phyloP scores from a whole-genome alignment of 2,797 vertebrate species.

The Myripristis murdjan region DNA sequence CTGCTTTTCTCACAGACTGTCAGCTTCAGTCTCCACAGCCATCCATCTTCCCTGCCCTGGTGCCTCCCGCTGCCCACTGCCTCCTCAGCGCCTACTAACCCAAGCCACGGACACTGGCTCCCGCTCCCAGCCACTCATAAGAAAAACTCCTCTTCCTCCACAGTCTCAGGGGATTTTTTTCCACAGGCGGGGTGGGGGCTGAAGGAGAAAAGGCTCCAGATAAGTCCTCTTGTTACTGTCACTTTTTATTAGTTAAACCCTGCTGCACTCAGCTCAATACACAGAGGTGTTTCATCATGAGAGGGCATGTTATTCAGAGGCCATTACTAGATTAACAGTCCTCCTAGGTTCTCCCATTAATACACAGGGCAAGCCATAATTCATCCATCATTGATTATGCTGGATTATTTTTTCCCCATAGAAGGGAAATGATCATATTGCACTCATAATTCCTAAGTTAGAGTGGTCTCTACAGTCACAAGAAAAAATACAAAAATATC shows the following conservation, averaged over 20 bases:
- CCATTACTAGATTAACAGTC: slow-evolving; percentile 70
- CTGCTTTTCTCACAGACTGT: slow-evolving; percentile 81
- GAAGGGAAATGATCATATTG: slow-evolving; percentile 41
- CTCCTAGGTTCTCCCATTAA: slow-evolving; percentile 56
- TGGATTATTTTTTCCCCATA: slow-evolving; percentile 30
- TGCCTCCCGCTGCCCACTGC: slow-evolving; percentile 56
- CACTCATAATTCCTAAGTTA: slow-evolving; percentile 18
- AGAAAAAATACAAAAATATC: slow-evolving; percentile 2
- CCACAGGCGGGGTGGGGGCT: not conserved
- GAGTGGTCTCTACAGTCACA: slow-evolving; percentile 5
- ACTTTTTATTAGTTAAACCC: slow-evolving; percentile 74
- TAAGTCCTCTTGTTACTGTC: slow-evolving; percentile 76
- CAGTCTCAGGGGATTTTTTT: slow-evolving; percentile 40
- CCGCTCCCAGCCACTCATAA: slow-evolving; percentile 49
- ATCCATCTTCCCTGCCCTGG: slow-evolving; percentile 80
- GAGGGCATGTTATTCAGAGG: slow-evolving; percentile 47
- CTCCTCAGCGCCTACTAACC: slow-evolving; percentile 69
- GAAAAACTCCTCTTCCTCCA: slow-evolving; percentile 45
- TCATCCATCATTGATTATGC: slow-evolving; percentile 50
- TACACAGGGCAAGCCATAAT: slow-evolving; percentile 47
- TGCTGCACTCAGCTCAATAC: slow-evolving; percentile 62
- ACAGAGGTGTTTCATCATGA: slow-evolving; percentile 64
- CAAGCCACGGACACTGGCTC: slow-evolving; percentile 62
- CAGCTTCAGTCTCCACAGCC: slow-evolving; percentile 75
- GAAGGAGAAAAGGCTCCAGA: slow-evolving; percentile 44